Conservation (phyloP, 2,113 vertebrate species). For the Peromyscus polionotus region DNA sequence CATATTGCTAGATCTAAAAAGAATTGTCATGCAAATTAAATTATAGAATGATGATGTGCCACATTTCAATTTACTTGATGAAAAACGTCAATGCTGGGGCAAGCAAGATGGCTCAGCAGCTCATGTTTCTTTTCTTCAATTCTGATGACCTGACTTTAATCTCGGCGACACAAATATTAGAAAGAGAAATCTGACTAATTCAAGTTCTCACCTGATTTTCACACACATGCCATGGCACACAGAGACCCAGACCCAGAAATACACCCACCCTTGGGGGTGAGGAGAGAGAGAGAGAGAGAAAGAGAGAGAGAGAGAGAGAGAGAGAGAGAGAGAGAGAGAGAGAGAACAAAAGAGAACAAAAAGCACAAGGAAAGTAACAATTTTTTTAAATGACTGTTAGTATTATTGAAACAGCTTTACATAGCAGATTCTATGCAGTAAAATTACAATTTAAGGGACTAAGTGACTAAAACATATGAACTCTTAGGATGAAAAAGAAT, state of each 20-base stretch:
- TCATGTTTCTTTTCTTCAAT: too few relatives aligned
- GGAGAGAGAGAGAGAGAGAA: rapidly evolving
- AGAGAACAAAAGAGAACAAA: neutral
- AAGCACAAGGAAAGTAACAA: neutral
- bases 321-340: neutral
- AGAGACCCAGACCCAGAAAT: neutral
- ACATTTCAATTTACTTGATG: slow-evolving; percentile 22
- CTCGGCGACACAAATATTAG: neutral
- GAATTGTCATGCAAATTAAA: slow-evolving; percentile 50
- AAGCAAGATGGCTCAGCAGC: neutral
- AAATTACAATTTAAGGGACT: neutral
- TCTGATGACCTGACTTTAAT: neutral
- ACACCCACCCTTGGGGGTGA: neutral
- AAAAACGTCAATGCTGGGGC: neutral
- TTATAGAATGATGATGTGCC: slow-evolving; percentile 41
- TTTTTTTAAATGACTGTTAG: neutral
- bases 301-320: neutral
- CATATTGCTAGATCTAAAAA: slow-evolving; percentile 63
- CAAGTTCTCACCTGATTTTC: neutral
- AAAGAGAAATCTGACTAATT: too few relatives aligned
- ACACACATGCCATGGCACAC: neutral
- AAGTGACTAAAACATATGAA: slow-evolving; percentile 39
- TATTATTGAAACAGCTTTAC: neutral
- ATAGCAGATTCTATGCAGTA: neutral
- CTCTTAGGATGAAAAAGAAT: neutral